Evolutionary conservation across 35 echinoderm and acorn worm genomes (phyloP).

Genomic region (Heliocidaris tuberculata): DNA sequence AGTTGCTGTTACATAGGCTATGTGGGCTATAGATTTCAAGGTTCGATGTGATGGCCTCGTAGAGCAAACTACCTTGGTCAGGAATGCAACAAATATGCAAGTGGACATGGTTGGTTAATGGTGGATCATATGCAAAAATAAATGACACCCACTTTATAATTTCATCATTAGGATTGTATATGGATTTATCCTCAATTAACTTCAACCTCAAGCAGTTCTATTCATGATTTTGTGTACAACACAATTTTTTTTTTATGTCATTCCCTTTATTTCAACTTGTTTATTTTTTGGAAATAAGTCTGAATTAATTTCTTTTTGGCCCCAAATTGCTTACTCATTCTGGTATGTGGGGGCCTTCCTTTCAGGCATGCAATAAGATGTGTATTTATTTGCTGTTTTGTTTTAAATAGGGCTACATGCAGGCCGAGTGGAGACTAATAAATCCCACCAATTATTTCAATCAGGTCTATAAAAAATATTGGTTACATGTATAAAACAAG

Average conservation of each 20-base stretch:
- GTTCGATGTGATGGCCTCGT: background rate
- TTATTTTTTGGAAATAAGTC: background rate
- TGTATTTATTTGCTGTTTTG: background rate
- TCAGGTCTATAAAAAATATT: too few relatives aligned
- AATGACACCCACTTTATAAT: background rate
- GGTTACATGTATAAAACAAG: too few relatives aligned
- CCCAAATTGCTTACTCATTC: background rate
- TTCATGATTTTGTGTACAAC: background rate
- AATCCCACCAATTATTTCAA: background rate
- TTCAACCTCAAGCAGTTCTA: background rate
- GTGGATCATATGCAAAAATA: background rate
- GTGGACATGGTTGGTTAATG: background rate
- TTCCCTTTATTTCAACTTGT: background rate
- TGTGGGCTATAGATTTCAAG: background rate
- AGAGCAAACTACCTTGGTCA: background rate
- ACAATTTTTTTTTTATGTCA: background rate
- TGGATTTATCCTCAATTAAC: background rate
- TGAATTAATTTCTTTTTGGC: background rate
- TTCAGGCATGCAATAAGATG: background rate
- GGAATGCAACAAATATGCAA: background rate
- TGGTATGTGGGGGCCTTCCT: background rate
- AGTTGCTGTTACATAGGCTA: background rate
- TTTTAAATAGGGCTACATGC: background rate
- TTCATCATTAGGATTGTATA: background rate
- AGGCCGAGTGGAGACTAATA: too few relatives aligned